Base-by-base conservation (phyloP, 2,888 invertebrate genomes). In the Diadegma fenestrale region DNA sequence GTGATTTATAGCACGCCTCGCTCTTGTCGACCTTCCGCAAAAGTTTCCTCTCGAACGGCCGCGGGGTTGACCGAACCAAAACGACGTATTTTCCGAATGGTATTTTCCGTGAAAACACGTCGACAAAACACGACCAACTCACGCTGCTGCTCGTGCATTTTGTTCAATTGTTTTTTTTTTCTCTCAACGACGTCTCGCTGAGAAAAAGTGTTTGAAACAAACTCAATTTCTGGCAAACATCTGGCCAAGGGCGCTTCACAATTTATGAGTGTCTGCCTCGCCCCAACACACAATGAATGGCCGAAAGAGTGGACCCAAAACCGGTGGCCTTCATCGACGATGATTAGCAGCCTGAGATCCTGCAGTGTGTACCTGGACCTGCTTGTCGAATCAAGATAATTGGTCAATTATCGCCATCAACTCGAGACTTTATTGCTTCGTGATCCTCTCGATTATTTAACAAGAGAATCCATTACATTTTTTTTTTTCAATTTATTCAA, bases 251-350 rank as follows among this genome's bases (percentile, higher is more conserved):
- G 73, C 77, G 41, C 48, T 33, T 30, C 33, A 63, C 43, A 58
- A 86, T 86, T 86, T 86, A 84, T 58, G 86, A 84, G 78, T 69
- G 14, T 43, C 58, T 48, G 51, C 22, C 26, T 14, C n/a, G 75
- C 37, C 19, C 43, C 22, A n/a, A 51, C 30, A 64, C 63, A 61
- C 63, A 61, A 76, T 64, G 71, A 66, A 69, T 66, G 37, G 48
- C 12, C 14, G 51, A 78, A 66, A 43, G 22, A 30, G 48, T 17
- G 37, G 72, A 68, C 22, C 51, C 43, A 19, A 22, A 72, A 33
- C 63, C 4, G n/a, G 48, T 73, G 72, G 66, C 80, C 72, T 84
- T 77, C 84, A 43, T 66, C 75, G 72, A 33, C 41, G 76, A 80
- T 77, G 66, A 80, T 58, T 14, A 58, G 77, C 71, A 80, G 71